Evolutionary conservation across 2,888 invertebrate species (phyloP).

Genomic region (Punctoribates punctum): DNA sequence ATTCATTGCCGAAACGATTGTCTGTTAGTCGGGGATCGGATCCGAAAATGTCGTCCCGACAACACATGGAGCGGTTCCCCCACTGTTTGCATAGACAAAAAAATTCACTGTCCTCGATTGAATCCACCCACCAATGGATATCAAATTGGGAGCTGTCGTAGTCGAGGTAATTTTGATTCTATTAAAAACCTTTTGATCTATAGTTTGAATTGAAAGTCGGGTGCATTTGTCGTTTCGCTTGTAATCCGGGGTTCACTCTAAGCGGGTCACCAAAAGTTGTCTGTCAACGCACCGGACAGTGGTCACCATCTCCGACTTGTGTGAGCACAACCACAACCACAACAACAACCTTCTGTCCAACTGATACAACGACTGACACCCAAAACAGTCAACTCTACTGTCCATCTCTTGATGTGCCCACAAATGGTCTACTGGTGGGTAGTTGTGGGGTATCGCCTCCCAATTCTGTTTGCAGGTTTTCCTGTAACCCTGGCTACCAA

Average conservation of each 20-base stretch:
- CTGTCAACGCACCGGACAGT: conserved; percentile 1
- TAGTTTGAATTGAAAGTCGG: neutral
- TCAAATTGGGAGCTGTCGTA: conserved; percentile 13
- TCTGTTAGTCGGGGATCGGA: neutral
- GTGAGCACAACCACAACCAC: neutral
- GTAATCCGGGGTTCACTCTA: conserved; percentile 1
- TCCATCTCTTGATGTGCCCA: neutral
- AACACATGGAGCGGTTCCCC: conserved; percentile 14
- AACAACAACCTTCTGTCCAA: neutral
- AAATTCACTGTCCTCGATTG: neutral
- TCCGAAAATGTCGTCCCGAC: neutral
- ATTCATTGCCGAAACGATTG: neutral
- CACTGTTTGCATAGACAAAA: neutral
- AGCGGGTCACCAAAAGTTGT: neutral
- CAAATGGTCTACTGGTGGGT: neutral
- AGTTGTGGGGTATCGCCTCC: neutral
- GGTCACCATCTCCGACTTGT: neutral
- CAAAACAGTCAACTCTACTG: neutral
- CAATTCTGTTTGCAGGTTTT: neutral
- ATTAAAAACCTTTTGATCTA: too few species aligned
- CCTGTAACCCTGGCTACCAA: conserved; percentile 15
- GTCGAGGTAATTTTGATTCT: neutral
- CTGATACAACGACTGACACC: neutral
- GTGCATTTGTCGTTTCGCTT: conserved; percentile 6
- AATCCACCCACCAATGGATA: conserved; percentile 7